Conservation (phyloP, 2,113 vertebrate species). For the Xiphophorus couchianus region DNA sequence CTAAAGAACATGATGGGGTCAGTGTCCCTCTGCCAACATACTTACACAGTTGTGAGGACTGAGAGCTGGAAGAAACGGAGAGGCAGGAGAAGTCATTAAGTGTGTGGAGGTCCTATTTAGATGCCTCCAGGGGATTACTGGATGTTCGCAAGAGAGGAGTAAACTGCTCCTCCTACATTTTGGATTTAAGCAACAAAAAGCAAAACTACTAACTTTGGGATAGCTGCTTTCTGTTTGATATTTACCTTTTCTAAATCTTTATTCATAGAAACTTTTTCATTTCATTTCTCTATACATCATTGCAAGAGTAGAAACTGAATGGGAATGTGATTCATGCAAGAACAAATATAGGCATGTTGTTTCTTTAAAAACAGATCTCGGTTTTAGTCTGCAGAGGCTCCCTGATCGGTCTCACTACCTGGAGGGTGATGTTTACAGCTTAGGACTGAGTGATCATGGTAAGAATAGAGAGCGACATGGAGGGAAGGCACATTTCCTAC, state of each 20-base stretch:
- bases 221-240: constrained; percentile 15
- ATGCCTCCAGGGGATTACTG: constrained; percentile 11
- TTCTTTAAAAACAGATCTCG: not conserved
- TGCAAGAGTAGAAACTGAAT: not conserved
- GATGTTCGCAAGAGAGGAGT: constrained; percentile 1
- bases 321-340: not conserved
- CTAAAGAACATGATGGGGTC: constrained; percentile 50
- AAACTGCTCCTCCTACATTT: constrained; percentile 26
- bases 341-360: not conserved
- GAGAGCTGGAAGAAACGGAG: constrained; percentile 21
- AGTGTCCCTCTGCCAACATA: constrained; percentile 46
- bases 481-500: constrained; percentile 26
- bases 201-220: constrained; percentile 22
- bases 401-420: constrained; percentile 48
- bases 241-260: constrained; percentile 15
- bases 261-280: not conserved
- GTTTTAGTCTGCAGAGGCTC: constrained; percentile 19
- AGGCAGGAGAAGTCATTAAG: constrained; percentile 71
- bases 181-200: constrained; percentile 20
- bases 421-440: constrained; percentile 71
- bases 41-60: constrained; percentile 32
- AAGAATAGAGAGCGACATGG: constrained; percentile 20
- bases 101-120: constrained; percentile 50
- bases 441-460: constrained; percentile 59
- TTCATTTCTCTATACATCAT: not conserved